Evolutionary conservation across 2,113 vertebrate genomes (phyloP).

Genomic region (Seriola aureovittata): DNA sequence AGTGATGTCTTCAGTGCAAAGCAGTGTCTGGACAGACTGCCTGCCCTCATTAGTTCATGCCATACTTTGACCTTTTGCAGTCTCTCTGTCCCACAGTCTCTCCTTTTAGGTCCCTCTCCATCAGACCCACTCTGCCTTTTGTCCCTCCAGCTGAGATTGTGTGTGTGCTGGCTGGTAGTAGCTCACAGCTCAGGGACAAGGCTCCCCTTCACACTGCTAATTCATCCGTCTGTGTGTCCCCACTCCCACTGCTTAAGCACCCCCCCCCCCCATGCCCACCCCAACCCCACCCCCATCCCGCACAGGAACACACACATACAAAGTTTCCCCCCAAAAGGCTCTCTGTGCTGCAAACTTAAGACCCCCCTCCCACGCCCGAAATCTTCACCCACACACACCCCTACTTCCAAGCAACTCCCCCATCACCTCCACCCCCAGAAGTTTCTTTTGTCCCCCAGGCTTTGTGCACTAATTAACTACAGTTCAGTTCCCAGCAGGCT

Average conservation of each 20-base stretch:
- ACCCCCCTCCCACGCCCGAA: conserved; percentile 21
- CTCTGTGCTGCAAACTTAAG: conserved; percentile 47
- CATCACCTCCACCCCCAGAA: conserved; percentile 43
- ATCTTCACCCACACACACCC: conserved; percentile 26
- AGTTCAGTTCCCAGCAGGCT: conserved; percentile 84
- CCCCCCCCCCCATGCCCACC: background rate
- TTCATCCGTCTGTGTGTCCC: conserved; percentile 69
- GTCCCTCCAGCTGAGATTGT: conserved; percentile 49
- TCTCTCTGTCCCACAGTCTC: conserved; percentile 34
- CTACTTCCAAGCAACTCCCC: conserved; percentile 39
- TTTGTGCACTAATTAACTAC: conserved; percentile 84
- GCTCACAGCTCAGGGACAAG: conserved; percentile 72
- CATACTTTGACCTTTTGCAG: conserved; percentile 68
- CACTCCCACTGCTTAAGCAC: conserved; percentile 45
- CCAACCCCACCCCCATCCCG: background rate
- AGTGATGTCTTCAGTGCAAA: conserved; percentile 35
- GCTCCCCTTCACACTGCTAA: conserved; percentile 77
- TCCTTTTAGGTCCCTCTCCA: conserved; percentile 49
- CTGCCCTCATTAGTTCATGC: conserved; percentile 63
- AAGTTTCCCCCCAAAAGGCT: conserved; percentile 36
- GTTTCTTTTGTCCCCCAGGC: conserved; percentile 69
- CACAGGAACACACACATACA: conserved; percentile 58
- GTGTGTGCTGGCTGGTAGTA: conserved; percentile 41
- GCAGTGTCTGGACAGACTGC: conserved; percentile 40
- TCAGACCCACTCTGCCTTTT: conserved; percentile 57